phyloP scores from a whole-genome alignment of 2,113 vertebrate genomes.

The Oncorhynchus masou region DNA sequence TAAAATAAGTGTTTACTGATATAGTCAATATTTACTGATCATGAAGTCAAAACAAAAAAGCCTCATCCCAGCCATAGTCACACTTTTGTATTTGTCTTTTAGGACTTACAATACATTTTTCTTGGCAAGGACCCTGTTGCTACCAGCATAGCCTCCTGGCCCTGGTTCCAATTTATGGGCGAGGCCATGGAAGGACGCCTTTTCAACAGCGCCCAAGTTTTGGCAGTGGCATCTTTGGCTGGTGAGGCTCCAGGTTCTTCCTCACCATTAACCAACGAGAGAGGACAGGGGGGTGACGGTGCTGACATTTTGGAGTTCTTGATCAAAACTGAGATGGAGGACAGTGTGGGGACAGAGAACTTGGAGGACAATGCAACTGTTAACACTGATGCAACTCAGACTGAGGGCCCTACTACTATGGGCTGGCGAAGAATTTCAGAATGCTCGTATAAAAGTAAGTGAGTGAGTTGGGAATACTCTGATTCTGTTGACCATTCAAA shows the following conservation, averaged over 20 bases:
- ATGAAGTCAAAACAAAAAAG: too few relatives aligned
- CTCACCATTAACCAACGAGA: slow-evolving; percentile 16
- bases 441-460: slow-evolving; percentile 66
- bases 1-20: neutral
- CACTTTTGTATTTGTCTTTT: neutral
- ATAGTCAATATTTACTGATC: neutral
- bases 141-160: slow-evolving; percentile 67
- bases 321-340: slow-evolving; percentile 73
- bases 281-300: slow-evolving; percentile 41
- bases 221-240: slow-evolving; percentile 32
- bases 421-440: slow-evolving; percentile 69
- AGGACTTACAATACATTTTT: slow-evolving; percentile 75
- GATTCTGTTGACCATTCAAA: neutral
- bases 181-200: slow-evolving; percentile 72
- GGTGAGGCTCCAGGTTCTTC: neutral
- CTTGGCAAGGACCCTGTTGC: slow-evolving; percentile 59
- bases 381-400: neutral
- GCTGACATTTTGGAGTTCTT: slow-evolving; percentile 71
- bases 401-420: slow-evolving; percentile 53
- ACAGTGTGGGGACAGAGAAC: slow-evolving; percentile 34
- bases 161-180: slow-evolving; percentile 77
- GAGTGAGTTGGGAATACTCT: neutral
- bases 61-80: neutral
- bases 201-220: slow-evolving; percentile 61
- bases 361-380: slow-evolving; percentile 4